Conservation (phyloP, 1,140 invertebrate genomes). For the Oryctes rhinoceros region DNA sequence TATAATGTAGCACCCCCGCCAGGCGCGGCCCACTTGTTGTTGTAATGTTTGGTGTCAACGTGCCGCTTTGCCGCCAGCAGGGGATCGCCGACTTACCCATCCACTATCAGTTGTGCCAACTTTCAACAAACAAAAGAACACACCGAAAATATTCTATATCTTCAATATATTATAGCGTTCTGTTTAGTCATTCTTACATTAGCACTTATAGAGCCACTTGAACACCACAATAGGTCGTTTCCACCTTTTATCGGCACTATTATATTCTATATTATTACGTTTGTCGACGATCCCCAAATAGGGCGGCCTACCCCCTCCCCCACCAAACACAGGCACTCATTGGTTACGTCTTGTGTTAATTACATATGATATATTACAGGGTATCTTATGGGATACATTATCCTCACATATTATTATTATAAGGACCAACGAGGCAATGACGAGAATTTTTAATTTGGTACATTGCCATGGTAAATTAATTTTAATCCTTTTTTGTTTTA, state of each 20-base stretch:
- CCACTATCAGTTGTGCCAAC: constrained; percentile 10
- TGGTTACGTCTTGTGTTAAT: constrained; percentile 60
- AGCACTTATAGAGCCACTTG: not conserved
- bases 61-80: constrained; percentile 52
- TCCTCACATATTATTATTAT: constrained; percentile 60
- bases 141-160: not conserved
- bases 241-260: not conserved
- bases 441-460: constrained; percentile 48
- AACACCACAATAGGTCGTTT: not conserved
- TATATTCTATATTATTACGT: not conserved
- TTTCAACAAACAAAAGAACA: not conserved
- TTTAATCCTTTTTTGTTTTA: constrained; percentile 53
- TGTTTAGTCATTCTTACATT: not conserved
- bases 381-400: constrained; percentile 63
- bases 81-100: not conserved
- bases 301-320: constrained; percentile 49
- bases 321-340: constrained; percentile 62
- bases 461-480: constrained; percentile 58
- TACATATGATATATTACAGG: constrained; percentile 63
- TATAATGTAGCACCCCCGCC: constrained; percentile 59
- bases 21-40: constrained; percentile 61
- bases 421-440: constrained; percentile 60
- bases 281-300: constrained; percentile 52
- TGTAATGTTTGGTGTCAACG: constrained; percentile 62
- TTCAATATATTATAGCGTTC: not conserved